A percentile compares a stretch with the other conserved stretches of the same genome.
These are phyloP conservation scores for Ecliptopera silaceata DNA, from an alignment of 2,888 invertebrate species.

Conservation along the genomic window DNA sequence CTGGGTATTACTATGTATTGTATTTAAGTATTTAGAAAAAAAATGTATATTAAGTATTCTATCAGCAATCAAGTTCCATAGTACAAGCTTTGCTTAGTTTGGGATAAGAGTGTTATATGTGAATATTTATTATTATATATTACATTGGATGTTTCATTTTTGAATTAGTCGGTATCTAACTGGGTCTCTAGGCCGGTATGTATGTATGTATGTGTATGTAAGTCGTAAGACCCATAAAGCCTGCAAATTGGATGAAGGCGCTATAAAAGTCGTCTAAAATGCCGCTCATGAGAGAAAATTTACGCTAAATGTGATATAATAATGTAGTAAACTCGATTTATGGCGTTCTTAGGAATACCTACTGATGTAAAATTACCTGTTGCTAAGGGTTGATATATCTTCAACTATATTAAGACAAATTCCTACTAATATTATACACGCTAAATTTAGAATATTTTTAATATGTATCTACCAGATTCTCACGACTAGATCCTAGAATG, in stretches of 20 bases:
- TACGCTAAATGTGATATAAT: constrained; percentile 39
- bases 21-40: too few species aligned
- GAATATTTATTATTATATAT: too few species aligned
- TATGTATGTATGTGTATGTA: too few species aligned
- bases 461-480: too few species aligned
- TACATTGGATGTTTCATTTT: too few species aligned
- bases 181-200: background rate
- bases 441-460: too few species aligned
- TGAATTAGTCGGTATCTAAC: background rate
- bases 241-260: constrained; percentile 42
- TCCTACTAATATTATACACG: background rate
- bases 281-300: constrained; percentile 33
- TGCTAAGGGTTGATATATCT: background rate
- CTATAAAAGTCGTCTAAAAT: constrained; percentile 39
- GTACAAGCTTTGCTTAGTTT: too few species aligned
- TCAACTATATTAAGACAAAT: background rate
- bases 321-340: constrained; percentile 43
- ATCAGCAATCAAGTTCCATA: too few species aligned
- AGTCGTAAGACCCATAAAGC: background rate
- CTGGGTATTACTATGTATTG: too few species aligned
- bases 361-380: background rate
- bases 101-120: too few species aligned
- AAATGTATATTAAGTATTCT: too few species aligned
- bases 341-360: constrained; percentile 18
- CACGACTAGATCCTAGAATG: too few species aligned